Evolutionary conservation across 2,888 invertebrate genomes (phyloP).

Genomic region (Nemoura dubitans): DNA sequence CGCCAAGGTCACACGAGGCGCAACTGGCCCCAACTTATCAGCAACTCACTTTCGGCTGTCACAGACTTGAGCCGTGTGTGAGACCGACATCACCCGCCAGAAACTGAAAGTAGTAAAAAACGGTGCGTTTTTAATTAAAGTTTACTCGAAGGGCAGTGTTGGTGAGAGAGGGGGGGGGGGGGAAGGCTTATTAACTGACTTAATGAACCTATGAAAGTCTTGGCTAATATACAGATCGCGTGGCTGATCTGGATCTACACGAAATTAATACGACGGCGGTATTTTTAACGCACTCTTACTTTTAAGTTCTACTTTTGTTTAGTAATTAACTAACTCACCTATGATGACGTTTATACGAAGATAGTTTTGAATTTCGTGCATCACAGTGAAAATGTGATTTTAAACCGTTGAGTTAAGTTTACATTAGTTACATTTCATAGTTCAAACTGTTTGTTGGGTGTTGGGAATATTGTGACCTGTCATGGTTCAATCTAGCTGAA

Average conservation of each 20-base stretch:
- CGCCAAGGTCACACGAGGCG: too few species aligned
- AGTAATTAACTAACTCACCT: too few species aligned
- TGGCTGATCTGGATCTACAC: not conserved
- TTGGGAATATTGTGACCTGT: not conserved
- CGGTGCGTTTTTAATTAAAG: not conserved
- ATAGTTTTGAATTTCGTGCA: too few species aligned
- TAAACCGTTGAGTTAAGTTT: not conserved
- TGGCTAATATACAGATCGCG: not conserved
- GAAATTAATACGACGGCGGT: too few species aligned
- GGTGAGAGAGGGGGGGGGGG: not conserved
- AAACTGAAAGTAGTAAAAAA: not conserved
- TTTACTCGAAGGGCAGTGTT: not conserved
- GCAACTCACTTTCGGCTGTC: too few species aligned
- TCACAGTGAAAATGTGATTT: not conserved
- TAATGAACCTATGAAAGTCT: not conserved
- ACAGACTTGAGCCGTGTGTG: not conserved
- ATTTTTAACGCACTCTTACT: too few species aligned
- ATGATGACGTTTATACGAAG: too few species aligned
- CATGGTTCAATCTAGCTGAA: not conserved
- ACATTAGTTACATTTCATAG: too few species aligned
- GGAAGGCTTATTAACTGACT: not conserved
- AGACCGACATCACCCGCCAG: not conserved
- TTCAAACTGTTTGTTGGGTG: too few species aligned
- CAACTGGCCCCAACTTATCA: too few species aligned
- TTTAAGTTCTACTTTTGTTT: too few species aligned